Evolutionary conservation across 2,888 invertebrate species (phyloP), one percentile per base, ranked within the genome.

Genomic region (Esperia sulphurella): DNA sequence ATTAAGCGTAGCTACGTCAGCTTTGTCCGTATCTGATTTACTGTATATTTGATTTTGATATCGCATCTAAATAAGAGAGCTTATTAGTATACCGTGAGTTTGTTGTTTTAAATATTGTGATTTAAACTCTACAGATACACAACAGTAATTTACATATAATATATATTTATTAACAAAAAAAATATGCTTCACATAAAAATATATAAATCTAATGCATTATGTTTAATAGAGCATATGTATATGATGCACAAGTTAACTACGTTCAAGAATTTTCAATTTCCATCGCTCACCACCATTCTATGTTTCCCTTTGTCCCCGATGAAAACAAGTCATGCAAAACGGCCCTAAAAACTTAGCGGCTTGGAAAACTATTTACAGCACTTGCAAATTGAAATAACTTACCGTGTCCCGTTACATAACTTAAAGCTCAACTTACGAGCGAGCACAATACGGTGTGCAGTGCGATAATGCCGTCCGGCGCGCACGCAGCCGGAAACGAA

Each of bases 341-440:
- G 74, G 72, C 75, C 71, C 79, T 71, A 70, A 75, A 79, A 77
- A 79, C 74, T 79, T 74, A 64, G 66, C 68, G 66, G 75, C 72
- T 75, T 63, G 61, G 35, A 52, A 70, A 82, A 83, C 75, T 77
- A 81, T 82, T 79, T 77, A 61, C 68, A 70, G 64, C 69, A 65
- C 68, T 75, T 75, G 71, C 68, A 74, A 82, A 79, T 81, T 77
- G 77, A 80, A 82, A 83, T 84, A 79, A 83, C 79, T 83, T 71
- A 76, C 65, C 67, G 64, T 57, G 67, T 68, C 65, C 61, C 57
- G 68, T 59, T 61, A 66, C 69, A 71, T 79, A 74, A 79, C 72
- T 77, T 75, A 62, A 63, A 66, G 69, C 65, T 58, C 68, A 63
- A 75, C 66, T 72, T 78, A 74, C 68, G 68, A 71, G 70, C 62